Evolutionary conservation across 2,797 vertebrate genomes (phyloP).

Genomic region (Danio choprae): DNA sequence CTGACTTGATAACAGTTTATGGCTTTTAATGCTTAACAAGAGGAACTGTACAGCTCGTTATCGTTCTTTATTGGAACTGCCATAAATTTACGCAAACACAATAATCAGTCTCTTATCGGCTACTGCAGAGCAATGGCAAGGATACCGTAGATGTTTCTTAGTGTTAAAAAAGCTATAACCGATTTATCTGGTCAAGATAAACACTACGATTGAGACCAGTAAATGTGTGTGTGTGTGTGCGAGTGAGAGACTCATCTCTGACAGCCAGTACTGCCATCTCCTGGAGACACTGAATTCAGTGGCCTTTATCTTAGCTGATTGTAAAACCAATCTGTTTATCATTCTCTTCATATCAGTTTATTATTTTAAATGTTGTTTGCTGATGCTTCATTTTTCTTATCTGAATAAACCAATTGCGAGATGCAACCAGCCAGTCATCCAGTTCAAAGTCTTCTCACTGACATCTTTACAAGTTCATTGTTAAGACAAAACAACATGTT

Average conservation of each 20-base stretch:
- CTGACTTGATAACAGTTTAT: constrained; percentile 69
- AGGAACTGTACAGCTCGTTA: constrained; percentile 62
- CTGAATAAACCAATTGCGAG: constrained; percentile 40
- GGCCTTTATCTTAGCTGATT: neutral
- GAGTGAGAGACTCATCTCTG: constrained; percentile 39
- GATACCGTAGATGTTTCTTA: constrained; percentile 48
- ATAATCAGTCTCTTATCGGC: constrained; percentile 70
- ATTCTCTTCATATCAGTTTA: neutral
- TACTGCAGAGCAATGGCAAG: constrained; percentile 57
- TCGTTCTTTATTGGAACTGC: constrained; percentile 59
- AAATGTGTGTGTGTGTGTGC: constrained; percentile 34
- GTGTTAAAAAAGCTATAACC: constrained; percentile 56
- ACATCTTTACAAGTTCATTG: constrained; percentile 14
- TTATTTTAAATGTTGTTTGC: neutral
- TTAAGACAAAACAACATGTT: too few relatives aligned
- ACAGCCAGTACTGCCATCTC: constrained; percentile 77
- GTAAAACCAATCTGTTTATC: neutral
- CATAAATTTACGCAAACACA: constrained; percentile 67
- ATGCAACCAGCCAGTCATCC: neutral
- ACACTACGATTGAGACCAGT: constrained; percentile 37
- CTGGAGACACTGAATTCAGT: constrained; percentile 63
- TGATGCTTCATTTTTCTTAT: constrained; percentile 29
- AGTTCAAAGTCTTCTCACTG: constrained; percentile 55
- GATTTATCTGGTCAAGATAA: constrained; percentile 48
- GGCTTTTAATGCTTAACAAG: constrained; percentile 60